Conservation (phyloP, 1,140 invertebrate genomes). For the Danaus plexippus region DNA sequence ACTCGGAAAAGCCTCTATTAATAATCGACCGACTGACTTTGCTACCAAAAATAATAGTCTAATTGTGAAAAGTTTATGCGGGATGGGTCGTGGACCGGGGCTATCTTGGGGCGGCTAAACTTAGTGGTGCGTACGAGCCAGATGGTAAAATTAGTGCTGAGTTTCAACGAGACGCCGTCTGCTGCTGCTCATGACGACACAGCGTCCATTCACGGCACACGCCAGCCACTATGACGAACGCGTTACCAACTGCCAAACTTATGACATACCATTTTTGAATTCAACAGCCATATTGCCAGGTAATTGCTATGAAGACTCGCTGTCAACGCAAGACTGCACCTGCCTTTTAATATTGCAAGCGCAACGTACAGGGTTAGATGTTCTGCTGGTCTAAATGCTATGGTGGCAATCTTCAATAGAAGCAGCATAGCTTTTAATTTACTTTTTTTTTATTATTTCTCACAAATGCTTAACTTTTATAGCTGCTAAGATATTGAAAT, state of each 20-base stretch:
- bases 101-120: conserved; percentile 73
- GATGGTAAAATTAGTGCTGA: conserved; percentile 69
- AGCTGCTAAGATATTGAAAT: too few species aligned
- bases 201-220: conserved; percentile 59
- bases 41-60: conserved; percentile 74
- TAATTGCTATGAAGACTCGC: conserved; percentile 14
- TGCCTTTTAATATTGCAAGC: conserved; percentile 4
- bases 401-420: too few species aligned
- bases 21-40: conserved; percentile 71
- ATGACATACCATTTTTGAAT: conserved; percentile 60
- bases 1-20: conserved; percentile 72
- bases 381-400: too few species aligned
- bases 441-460: too few species aligned
- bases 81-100: conserved; percentile 69
- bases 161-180: conserved; percentile 63
- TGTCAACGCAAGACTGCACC: neutral
- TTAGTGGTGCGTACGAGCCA: conserved; percentile 71
- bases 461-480: too few species aligned
- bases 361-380: neutral
- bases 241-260: conserved; percentile 63
- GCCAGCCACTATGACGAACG: conserved; percentile 46
- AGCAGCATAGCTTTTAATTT: too few species aligned
- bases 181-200: conserved; percentile 62
- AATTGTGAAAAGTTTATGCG: conserved; percentile 73
- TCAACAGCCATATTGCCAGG: conserved; percentile 45